Percentiles rank a stretch among this genome's conserved stretches.
phyloP scores from a whole-genome alignment of 2,113 vertebrate genomes.

The Apeltes quadracus region DNA sequence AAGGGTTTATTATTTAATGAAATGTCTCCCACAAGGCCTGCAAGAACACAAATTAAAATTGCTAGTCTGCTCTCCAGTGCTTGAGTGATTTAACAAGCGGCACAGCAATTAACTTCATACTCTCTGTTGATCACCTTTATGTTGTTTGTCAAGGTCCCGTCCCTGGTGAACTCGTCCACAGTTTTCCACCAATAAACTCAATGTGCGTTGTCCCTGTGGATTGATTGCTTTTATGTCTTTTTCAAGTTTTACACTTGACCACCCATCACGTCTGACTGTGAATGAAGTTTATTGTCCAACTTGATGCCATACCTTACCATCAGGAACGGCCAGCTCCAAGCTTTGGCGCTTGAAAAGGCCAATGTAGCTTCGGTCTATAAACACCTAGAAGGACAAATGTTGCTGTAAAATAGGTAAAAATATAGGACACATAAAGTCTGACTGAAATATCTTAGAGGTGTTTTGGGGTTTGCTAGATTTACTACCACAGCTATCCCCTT shows the following conservation, averaged over 20 bases:
- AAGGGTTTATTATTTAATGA: constrained; percentile 78
- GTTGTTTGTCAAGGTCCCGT: constrained; percentile 85
- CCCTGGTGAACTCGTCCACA: constrained; percentile 90
- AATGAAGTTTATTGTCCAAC: constrained; percentile 1
- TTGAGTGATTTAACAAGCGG: constrained; percentile 41
- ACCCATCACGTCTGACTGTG: constrained; percentile 1
- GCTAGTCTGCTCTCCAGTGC: background rate
- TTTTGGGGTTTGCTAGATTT: too few species aligned
- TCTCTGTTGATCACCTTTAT: constrained; percentile 85
- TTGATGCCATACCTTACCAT: constrained; percentile 83
- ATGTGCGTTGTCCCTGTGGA: constrained; percentile 82
- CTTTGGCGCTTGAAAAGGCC: constrained; percentile 87
- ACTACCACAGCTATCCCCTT: background rate
- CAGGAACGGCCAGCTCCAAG: constrained; percentile 82
- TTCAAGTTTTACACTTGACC: background rate
- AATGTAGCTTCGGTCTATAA: constrained; percentile 87
- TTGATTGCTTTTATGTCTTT: constrained; percentile 20
- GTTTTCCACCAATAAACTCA: constrained; percentile 93
- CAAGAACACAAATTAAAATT: constrained; percentile 53
- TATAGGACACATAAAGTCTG: background rate
- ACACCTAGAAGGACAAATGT: constrained; percentile 81
- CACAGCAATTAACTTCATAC: constrained; percentile 12
- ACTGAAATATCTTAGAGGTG: background rate
- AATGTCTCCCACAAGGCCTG: constrained; percentile 83
- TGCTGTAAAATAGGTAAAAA: background rate